Base-by-base conservation (phyloP, 92 coral and sea anemone species). In the Zoanthus solanderi region DNA sequence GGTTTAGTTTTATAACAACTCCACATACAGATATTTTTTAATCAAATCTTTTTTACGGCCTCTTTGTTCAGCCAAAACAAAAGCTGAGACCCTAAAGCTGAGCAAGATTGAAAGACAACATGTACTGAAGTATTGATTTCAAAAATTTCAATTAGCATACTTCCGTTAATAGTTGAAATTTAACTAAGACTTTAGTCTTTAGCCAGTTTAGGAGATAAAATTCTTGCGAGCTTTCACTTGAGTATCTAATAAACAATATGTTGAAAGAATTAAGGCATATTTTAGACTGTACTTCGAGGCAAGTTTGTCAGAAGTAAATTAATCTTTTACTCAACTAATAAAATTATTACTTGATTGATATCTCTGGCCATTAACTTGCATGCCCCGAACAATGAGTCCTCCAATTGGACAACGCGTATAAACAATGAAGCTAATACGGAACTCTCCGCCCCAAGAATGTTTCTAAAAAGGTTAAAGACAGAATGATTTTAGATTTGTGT, bases 301-400 rank as follows among this genome's bases (percentile, higher is more conserved):
- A 66, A 66, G 57, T 73, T 31, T 81, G 60, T 65, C 75, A 81
- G 46, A 60, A 37, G 85, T 81, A 65, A 81, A 67, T 66, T 81
- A 81, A 81, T 45, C 85, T 81, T 81, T 57, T 81, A 37, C 58
- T 11, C 34, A 6, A 56, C 45, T 81, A 81, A 81, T 81, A 44
- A 45, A 66, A 81, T 81, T 81, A 66, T 81, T 81, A 46, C 31
- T 81, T 81, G 85, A 81, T 81, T 81, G 65, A 81, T 81, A 63
- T 66, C 75, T 37, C 65, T 45, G 57, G 14, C 61, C 75, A 81
- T 81, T 81, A 81, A 81, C 75, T 37, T 37, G 42, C 42, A 16
- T 29, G 75, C 42, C 85, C 75, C 14, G 30, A 81, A 81, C 73
- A 81, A 31, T 81, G 58, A 23, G 45, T 42, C 46, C n/a, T 81